Evolutionary conservation across 2,888 invertebrate genomes (phyloP).

Genomic region (Amblyjoppa fuscipennis): DNA sequence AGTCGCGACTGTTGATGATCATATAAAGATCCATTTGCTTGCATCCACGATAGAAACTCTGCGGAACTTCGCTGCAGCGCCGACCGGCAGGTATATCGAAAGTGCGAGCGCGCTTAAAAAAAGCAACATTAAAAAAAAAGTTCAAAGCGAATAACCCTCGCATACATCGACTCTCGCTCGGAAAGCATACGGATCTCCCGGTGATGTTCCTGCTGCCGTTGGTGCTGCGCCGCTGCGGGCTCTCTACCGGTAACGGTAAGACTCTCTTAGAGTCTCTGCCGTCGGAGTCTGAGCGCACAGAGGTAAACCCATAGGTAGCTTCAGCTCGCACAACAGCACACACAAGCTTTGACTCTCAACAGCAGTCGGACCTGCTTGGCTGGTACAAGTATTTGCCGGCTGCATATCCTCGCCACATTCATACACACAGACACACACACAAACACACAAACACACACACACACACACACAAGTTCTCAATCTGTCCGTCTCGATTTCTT

Average conservation of each 20-base stretch:
- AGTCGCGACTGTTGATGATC: background rate
- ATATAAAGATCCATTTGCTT: background rate
- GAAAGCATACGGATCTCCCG: conserved; percentile 36
- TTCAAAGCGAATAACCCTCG: conserved; percentile 70
- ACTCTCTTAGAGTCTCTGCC: conserved; percentile 50
- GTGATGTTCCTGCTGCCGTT: conserved; percentile 47
- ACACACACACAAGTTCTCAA: conserved; percentile 51
- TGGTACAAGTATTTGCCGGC: conserved; percentile 80
- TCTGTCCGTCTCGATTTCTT: conserved; percentile 61
- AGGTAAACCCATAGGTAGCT: conserved; percentile 24
- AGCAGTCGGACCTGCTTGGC: conserved; percentile 77
- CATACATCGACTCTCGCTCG: conserved; percentile 44
- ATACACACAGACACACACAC: conserved; percentile 3
- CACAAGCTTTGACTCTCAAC: conserved; percentile 71
- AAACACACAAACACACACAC: no score
- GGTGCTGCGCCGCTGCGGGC: conserved; percentile 10
- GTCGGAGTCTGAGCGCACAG: conserved; percentile 38
- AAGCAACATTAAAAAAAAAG: conserved; percentile 64
- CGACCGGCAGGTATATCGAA: conserved; percentile 33
- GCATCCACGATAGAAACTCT: background rate
- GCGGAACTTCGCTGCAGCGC: background rate
- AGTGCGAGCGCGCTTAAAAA: conserved; percentile 35
- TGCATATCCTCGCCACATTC: conserved; percentile 64
- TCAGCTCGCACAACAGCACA: conserved; percentile 41
- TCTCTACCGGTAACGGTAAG: conserved; percentile 75